These are phyloP conservation scores for Ariolimax columbianus DNA, from an alignment of 2,888 invertebrate species.

Conservation along the genomic window DNA sequence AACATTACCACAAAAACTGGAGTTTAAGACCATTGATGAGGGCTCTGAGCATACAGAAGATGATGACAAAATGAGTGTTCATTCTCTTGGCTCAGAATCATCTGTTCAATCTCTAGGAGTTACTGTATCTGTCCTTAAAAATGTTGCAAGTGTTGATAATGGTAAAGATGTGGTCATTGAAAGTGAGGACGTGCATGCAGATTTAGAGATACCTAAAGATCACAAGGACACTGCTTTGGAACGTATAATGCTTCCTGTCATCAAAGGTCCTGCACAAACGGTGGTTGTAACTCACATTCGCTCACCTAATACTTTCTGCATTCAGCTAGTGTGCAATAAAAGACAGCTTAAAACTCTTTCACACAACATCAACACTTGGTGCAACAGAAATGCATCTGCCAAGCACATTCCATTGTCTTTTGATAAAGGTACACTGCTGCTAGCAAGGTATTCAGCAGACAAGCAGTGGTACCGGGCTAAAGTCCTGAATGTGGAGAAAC, in stretches of 20 bases:
- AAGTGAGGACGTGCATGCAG: slow-evolving; percentile 53
- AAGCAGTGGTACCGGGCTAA: slow-evolving; percentile 86
- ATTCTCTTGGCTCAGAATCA: slow-evolving; percentile 37
- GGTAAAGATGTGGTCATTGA: slow-evolving; percentile 65
- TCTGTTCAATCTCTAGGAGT: slow-evolving; percentile 47
- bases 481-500: slow-evolving; percentile 80
- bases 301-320: slow-evolving; percentile 83
- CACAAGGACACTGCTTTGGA: no score
- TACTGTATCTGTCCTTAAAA: neutral
- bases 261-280: slow-evolving; percentile 73
- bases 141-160: slow-evolving; percentile 53
- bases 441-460: slow-evolving; percentile 85
- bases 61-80: slow-evolving; percentile 56
- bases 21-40: slow-evolving; percentile 59
- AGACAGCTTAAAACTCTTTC: slow-evolving; percentile 60
- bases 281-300: slow-evolving; percentile 83
- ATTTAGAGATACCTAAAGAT: neutral
- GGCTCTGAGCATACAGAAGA: slow-evolving; percentile 61
- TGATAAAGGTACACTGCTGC: slow-evolving; percentile 62
- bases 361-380: slow-evolving; percentile 67
- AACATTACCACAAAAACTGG: slow-evolving; percentile 38
- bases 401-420: slow-evolving; percentile 59
- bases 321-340: slow-evolving; percentile 79
- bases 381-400: slow-evolving; percentile 56
- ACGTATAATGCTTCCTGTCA: neutral